Conservation (phyloP, 2,888 invertebrate genomes). For the Thereva unica region DNA sequence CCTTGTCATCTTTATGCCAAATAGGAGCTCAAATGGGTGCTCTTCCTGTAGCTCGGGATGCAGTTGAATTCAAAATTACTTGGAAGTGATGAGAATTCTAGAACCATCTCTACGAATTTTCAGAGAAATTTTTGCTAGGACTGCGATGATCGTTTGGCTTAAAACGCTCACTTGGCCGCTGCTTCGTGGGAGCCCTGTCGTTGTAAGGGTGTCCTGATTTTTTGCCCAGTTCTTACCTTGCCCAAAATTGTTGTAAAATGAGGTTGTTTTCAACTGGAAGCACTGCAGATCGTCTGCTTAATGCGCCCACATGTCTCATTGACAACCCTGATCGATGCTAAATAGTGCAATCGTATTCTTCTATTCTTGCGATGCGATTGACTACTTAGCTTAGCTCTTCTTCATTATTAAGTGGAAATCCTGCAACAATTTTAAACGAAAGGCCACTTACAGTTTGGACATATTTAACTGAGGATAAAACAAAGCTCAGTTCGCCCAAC, state of each 20-base stretch:
- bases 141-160: slow-evolving; percentile 46
- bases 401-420: no score
- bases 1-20: slow-evolving; percentile 25
- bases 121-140: slow-evolving; percentile 49
- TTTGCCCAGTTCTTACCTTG: slow-evolving; percentile 42
- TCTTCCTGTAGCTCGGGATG: not conserved
- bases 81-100: not conserved
- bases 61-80: not conserved
- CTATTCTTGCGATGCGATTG: not conserved
- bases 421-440: not conserved
- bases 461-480: no score
- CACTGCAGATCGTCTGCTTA: not conserved
- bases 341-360: not conserved
- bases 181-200: slow-evolving; percentile 46
- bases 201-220: slow-evolving; percentile 47
- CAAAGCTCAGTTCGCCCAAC: no score
- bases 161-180: slow-evolving; percentile 45
- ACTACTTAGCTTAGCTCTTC: not conserved
- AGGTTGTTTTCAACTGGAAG: not conserved
- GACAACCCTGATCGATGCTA: not conserved
- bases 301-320: not conserved
- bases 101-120: slow-evolving; percentile 44
- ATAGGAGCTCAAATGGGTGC: not conserved
- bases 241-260: slow-evolving; percentile 1
- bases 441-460: no score